Conservation (phyloP, 1,140 invertebrate genomes). For the Drosophila pruinosa region DNA sequence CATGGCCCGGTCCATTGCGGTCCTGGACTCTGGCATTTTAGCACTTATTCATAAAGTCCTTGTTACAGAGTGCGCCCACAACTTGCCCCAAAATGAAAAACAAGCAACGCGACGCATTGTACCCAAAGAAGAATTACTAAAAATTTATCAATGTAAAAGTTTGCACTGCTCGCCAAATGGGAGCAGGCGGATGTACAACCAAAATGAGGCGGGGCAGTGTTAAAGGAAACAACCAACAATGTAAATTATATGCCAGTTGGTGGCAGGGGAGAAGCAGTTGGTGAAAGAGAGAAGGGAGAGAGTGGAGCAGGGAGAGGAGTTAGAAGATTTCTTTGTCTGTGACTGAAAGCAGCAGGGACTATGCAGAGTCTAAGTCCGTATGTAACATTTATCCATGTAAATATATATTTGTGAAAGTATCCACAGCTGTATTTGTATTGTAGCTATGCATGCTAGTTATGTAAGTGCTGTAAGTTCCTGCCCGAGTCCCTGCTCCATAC, state of each 20-base stretch:
- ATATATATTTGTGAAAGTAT: not conserved
- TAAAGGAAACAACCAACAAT: constrained; percentile 74
- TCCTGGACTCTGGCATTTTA: constrained; percentile 82
- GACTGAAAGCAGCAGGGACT: not conserved
- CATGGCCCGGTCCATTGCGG: constrained; percentile 82
- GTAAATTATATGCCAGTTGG: constrained; percentile 79
- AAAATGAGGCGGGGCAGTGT: not conserved
- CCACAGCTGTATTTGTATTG: not conserved
- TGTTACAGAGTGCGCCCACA: constrained; percentile 41
- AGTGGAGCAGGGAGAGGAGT: not conserved
- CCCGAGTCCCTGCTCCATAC: constrained; percentile 23
- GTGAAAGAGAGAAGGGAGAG: not conserved
- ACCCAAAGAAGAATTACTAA: constrained; percentile 73
- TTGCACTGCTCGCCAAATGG: constrained; percentile 28
- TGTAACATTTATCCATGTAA: too few species aligned
- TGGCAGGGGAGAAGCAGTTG: constrained; percentile 2
- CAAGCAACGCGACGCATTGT: constrained; percentile 37
- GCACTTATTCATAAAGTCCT: constrained; percentile 82
- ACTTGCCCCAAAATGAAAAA: constrained; percentile 57
- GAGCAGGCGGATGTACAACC: not conserved
- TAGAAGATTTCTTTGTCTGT: constrained; percentile 25
- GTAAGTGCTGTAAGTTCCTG: constrained; percentile 37
- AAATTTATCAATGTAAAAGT: constrained; percentile 81
- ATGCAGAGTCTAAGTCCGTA: not conserved
- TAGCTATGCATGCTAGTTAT: constrained; percentile 14